Conservation (phyloP, 35 echinoderm and acorn worm species). For the Amphiura filiformis region DNA sequence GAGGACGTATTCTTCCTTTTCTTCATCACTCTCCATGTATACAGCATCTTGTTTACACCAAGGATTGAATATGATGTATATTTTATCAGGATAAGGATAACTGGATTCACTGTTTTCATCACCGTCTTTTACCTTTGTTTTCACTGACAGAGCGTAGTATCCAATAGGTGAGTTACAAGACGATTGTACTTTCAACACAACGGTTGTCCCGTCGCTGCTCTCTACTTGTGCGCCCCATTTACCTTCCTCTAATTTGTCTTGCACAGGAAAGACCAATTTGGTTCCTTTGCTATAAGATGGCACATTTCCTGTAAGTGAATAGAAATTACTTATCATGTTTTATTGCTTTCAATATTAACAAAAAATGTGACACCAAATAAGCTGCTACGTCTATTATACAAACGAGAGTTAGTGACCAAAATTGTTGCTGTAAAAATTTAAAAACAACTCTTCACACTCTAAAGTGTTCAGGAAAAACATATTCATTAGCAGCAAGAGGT, state of each 20-base stretch:
- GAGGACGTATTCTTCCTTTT: slow-evolving; percentile 75
- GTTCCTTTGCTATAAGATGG: background rate
- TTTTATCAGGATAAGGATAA: background rate
- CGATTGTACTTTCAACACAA: background rate
- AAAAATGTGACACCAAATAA: no score
- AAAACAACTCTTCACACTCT: no score
- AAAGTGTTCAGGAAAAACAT: no score
- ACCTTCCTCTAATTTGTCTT: no score
- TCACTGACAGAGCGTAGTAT: background rate
- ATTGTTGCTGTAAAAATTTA: no score
- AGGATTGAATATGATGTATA: slow-evolving; percentile 46
- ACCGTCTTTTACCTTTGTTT: background rate
- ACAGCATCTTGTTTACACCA: slow-evolving; percentile 51
- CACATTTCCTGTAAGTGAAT: background rate
- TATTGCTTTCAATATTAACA: no score
- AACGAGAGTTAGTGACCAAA: no score
- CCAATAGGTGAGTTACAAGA: background rate
- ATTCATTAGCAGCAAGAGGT: no score
- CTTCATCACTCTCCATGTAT: slow-evolving; percentile 48
- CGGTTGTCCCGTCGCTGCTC: background rate
- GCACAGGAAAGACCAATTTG: no score
- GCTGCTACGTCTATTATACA: no score
- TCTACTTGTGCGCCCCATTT: background rate
- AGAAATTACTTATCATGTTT: no score
- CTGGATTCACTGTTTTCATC: background rate